Base-by-base conservation (phyloP, 23 tunicate genomes). In the Trididemnum nubilum region DNA sequence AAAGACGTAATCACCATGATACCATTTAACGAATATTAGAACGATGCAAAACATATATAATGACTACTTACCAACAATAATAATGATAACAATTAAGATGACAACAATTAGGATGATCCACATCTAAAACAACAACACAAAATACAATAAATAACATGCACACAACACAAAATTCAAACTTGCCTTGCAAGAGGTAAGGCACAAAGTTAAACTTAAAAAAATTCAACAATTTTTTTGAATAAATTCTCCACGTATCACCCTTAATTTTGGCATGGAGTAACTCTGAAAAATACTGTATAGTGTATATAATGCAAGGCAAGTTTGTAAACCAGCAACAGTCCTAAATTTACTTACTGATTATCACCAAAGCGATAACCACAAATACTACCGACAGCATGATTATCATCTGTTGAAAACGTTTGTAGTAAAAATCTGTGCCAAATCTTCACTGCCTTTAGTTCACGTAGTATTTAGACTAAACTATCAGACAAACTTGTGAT, bases 101-200 rank as follows among this genome's bases (percentile, higher is more conserved):
- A 87, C 92, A 82, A 77, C 70, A 58, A 81, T 81, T 50, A 87
- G 85, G 52, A 87, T 87, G 64, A 79, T 79, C 92, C 92, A 87
- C 92, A 87, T 87, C 92, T 87, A 33, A 26, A 49, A 73, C 76
- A 70, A 70, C 37, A 33, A 49, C 15, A 49, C 33, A 40, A 2
- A 2, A 73, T 25, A 73, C 79, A 73, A 9, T 37, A 18, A 73
- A 73, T 31, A 49, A 22, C 61, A 49, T n/a, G 32, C 79, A 73
- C 32, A 49, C 34, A 29, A 70, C 76, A n/a, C n/a, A n/a, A n/a
- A n/a, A 64, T 7, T 50, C 50, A 15, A 25, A 18, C 36, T 50
- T 49, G 57, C 57, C 18, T 9, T 49, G n/a, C n/a, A n/a, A n/a
- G n/a, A n/a, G n/a, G n/a, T n/a, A n/a, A n/a, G n/a, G n/a, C n/a